Base-by-base conservation (phyloP, 2,113 vertebrate species). In the Serilophus lunatus region DNA sequence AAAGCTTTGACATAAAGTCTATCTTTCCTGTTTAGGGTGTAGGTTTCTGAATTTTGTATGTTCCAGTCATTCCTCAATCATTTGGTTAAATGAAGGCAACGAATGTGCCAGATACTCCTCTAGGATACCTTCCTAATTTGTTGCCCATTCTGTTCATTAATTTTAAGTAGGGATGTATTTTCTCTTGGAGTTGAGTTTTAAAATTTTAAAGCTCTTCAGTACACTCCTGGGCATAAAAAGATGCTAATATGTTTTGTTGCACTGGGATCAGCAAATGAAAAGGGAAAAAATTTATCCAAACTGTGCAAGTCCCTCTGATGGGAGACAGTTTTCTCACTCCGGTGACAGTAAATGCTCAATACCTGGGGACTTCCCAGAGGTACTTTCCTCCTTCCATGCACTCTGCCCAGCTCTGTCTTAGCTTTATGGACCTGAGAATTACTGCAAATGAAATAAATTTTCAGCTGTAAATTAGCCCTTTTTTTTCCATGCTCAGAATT, bases 281-380 rank as follows among this genome's bases (percentile, higher is more conserved):
- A 88, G 15, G 8, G 26, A 6, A 4, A 38, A 44, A 66, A 65
- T 54, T 23, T 72, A 45, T 50, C 17, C 76, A 69, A 18, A 18
- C 47, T 0, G 0, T 69, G 65, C 12, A 47, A 50, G 15, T 81
- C 17, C 59, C 11, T 10, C n/a, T 77, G 23, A 29, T 19, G 11
- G 9, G 19, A n/a, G 44, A 40, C 24, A 72, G 35, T 51, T 45
- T 76, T 77, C 23, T 47, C 51, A 79, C 26, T 9, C 24, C 60
- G 22, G 15, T 84, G 45, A 85, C 24, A 31, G 22, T 3, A 72
- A 25, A 40, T 57, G 72, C 28, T 75, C 31, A 78, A 17, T 70
- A 66, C 35, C 26, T 6, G 2, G 24, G 10, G 35, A 38, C 71
- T 72, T 92, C 16, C 20, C 68, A 54, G 38, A 82, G 5, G 18